A percentile compares a stretch with the other conserved stretches of the same genome.
phyloP scores from a whole-genome alignment of 2,797 vertebrate genomes.

The Manis pentadactyla region DNA sequence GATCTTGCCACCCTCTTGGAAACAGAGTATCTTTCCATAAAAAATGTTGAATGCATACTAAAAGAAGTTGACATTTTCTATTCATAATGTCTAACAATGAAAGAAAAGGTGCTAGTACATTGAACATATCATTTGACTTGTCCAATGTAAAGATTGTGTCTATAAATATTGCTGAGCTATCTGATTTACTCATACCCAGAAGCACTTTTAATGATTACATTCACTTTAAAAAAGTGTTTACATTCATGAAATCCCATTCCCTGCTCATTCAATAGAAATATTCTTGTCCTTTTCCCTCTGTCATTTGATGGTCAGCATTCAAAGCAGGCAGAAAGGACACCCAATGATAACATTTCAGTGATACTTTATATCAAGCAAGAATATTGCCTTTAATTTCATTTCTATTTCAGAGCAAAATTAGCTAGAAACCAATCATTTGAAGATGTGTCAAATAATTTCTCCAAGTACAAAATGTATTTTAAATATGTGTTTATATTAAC shows the following conservation, averaged over 20 bases:
- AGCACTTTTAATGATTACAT: slow-evolving; percentile 56
- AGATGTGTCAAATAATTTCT: slow-evolving; percentile 2
- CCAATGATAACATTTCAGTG: not conserved
- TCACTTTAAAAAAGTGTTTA: slow-evolving; percentile 35
- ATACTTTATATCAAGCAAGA: not conserved
- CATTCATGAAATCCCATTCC: slow-evolving; percentile 9
- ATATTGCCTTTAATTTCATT: slow-evolving; percentile 3
- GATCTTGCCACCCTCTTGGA: not conserved
- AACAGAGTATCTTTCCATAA: not conserved
- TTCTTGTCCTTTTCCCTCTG: not conserved
- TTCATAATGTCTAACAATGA: not conserved
- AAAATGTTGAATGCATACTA: not conserved
- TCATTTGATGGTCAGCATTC: not conserved
- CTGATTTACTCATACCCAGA: slow-evolving; percentile 4
- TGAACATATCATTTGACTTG: slow-evolving; percentile 24
- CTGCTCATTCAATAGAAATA: not conserved
- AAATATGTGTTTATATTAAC: not conserved
- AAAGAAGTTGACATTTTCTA: slow-evolving; percentile 19
- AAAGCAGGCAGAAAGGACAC: not conserved
- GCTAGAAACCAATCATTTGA: not conserved
- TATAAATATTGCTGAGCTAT: slow-evolving; percentile 40
- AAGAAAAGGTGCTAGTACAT: slow-evolving; percentile 22
- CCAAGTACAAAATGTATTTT: not conserved
- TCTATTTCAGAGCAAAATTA: slow-evolving; percentile 1
- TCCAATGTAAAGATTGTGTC: not conserved